Conservation (phyloP, 64 coral and sea anemone genomes). For the Stichodactyla helianthus region DNA sequence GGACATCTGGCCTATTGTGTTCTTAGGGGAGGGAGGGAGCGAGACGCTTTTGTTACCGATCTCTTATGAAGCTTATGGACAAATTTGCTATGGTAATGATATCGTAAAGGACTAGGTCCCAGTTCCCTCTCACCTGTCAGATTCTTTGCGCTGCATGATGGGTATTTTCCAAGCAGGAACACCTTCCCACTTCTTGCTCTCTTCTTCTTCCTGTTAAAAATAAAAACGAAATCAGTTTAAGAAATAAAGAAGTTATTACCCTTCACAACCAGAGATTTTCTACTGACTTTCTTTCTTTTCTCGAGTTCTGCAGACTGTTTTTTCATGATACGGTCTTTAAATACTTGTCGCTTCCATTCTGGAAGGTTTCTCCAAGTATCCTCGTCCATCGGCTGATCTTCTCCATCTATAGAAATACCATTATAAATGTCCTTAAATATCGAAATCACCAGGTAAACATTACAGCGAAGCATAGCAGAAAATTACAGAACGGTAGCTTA, state of each 20-base stretch:
- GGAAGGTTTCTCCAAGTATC: slow-evolving; percentile 10
- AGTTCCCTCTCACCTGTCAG: slow-evolving; percentile 12
- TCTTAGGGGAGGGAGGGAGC: not conserved
- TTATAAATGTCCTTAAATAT: not conserved
- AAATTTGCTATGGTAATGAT: too few relatives aligned
- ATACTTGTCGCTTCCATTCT: slow-evolving; percentile 42
- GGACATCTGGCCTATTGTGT: not conserved
- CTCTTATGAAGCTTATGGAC: too few relatives aligned
- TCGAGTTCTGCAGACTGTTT: slow-evolving; percentile 14
- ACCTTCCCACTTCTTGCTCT: slow-evolving; percentile 26
- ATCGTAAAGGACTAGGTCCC: not conserved
- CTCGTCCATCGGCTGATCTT: not conserved
- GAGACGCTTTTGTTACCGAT: too few relatives aligned
- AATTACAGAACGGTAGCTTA: not conserved
- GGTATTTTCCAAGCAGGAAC: slow-evolving; percentile 59
- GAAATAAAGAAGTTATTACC: not conserved
- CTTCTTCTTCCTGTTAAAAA: slow-evolving; percentile 31
- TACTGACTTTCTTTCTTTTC: not conserved
- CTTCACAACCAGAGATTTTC: not conserved
- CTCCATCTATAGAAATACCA: not conserved
- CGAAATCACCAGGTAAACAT: not conserved
- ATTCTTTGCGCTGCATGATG: slow-evolving; percentile 24
- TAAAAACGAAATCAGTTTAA: not conserved
- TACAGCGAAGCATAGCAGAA: slow-evolving; percentile 1
- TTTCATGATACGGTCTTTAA: slow-evolving; percentile 39